Conservation (phyloP, 2,888 invertebrate species). For the Bimastos eiseni region DNA sequence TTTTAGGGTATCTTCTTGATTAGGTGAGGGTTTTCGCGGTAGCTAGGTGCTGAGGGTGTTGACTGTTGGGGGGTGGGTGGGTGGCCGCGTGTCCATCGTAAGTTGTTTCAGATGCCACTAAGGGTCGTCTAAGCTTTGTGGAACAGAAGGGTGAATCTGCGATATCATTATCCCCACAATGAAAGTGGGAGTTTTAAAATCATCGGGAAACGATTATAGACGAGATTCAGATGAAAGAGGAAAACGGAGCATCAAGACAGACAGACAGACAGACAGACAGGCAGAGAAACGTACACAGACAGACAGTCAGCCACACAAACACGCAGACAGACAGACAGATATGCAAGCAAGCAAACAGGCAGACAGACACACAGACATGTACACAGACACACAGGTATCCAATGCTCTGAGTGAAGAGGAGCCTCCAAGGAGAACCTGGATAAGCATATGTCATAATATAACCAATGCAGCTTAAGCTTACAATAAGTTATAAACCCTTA, state of each 20-base stretch:
- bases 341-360: background rate
- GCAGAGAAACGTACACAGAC: background rate
- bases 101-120: background rate
- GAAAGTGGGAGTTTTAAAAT: background rate
- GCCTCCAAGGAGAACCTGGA: too few relatives aligned
- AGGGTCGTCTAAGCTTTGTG: background rate
- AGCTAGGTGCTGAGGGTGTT: constrained; percentile 4
- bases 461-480: too few relatives aligned
- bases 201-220: background rate
- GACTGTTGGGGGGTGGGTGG: background rate
- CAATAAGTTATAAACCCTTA: too few relatives aligned
- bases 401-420: too few relatives aligned
- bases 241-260: background rate
- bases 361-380: background rate
- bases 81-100: background rate
- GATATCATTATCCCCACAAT: background rate
- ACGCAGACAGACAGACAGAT: background rate
- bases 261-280: background rate
- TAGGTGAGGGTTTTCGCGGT: background rate
- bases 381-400: too few relatives aligned
- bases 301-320: background rate
- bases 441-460: too few relatives aligned
- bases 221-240: background rate
- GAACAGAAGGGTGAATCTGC: background rate
- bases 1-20: constrained; percentile 6